Percentiles rank a stretch among this genome's conserved stretches.
phyloP scores from a whole-genome alignment of 1,140 invertebrate genomes.

The Dendrolimus punctatus region DNA sequence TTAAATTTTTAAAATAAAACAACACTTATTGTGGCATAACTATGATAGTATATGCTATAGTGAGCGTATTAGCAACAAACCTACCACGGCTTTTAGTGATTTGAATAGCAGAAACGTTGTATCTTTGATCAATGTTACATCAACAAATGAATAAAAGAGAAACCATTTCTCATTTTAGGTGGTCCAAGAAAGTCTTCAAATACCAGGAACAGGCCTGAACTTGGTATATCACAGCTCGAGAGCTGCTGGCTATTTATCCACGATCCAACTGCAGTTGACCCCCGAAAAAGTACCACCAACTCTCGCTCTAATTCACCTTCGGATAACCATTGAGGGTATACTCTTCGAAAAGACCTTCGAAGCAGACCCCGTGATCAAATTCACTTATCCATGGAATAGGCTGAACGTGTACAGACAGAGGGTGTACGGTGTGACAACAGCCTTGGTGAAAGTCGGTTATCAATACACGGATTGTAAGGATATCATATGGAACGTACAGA shows the following conservation, averaged over 20 bases:
- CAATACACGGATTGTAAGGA: constrained; percentile 95
- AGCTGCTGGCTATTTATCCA: constrained; percentile 93
- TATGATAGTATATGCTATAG: too few relatives aligned
- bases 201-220: constrained; percentile 94
- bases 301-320: constrained; percentile 88
- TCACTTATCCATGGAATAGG: constrained; percentile 97
- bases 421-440: constrained; percentile 92
- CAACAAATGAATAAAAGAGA: too few relatives aligned
- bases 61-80: too few relatives aligned
- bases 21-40: too few relatives aligned
- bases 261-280: constrained; percentile 94
- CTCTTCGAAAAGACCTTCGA: constrained; percentile 95
- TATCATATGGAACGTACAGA: constrained; percentile 96
- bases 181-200: constrained; percentile 93
- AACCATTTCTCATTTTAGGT: constrained; percentile 72
- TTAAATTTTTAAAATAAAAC: too few relatives aligned
- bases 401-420: constrained; percentile 96
- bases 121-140: too few relatives aligned
- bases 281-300: constrained; percentile 87
- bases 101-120: too few relatives aligned
- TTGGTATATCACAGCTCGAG: constrained; percentile 96
- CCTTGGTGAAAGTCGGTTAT: constrained; percentile 95
- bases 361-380: constrained; percentile 95
- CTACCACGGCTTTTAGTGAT: too few relatives aligned
- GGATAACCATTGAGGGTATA: constrained; percentile 95